Base-by-base conservation (phyloP, 2,797 vertebrate species). In the Synanceia verrucosa region DNA sequence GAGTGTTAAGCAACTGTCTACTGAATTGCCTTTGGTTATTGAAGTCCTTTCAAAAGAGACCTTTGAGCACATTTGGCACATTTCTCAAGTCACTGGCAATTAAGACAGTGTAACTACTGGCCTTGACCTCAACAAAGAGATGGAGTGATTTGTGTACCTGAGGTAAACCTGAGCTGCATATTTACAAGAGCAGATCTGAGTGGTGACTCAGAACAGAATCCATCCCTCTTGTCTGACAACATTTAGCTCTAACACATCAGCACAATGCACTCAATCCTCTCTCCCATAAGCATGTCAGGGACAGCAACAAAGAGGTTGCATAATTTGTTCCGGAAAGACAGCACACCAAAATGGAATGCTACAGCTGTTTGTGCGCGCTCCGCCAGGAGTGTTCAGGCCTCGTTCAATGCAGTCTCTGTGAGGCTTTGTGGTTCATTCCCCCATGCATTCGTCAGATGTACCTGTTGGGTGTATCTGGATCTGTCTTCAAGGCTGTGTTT, bases 251-350 rank as follows among this genome's bases (percentile, higher is more conserved):
- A 70, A 74, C 13, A 48, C 66, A 62, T 76, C 57, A 67, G 68
- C 66, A 85, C 76, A 78, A 71, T 78, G 73, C 62, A 70, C 64
- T 82, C 77, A 81, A 79, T 86, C 81, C 59, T 77, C 52, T 73
- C 33, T 65, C 75, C 56, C 57, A 14, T 51, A 23, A 65, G 58
- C 64, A 83, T 80, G 86, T 76, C 82, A 73, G 62, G 51, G 70
- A 79, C 76, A 78, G 82, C 76, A 71, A 87, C 78, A 55, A 65
- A 83, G 79, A 79, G 79, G 70, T 85, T 79, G 74, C 60, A 73
- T 79, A 73, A 86, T 86, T 84, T 78, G 71, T 81, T 44, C 55
- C 6, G 13, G 55, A 50, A 80, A 81, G 73, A 76, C 66, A 56
- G 57, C 77, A 76, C 41, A 73, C 80, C 58, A 80, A 82, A 88